Percentiles rank a stretch among this genome's conserved stretches.
These are phyloP conservation scores for Burhinus bistriatus DNA, from an alignment of 2,113 vertebrate genomes.

Conservation along the genomic window DNA sequence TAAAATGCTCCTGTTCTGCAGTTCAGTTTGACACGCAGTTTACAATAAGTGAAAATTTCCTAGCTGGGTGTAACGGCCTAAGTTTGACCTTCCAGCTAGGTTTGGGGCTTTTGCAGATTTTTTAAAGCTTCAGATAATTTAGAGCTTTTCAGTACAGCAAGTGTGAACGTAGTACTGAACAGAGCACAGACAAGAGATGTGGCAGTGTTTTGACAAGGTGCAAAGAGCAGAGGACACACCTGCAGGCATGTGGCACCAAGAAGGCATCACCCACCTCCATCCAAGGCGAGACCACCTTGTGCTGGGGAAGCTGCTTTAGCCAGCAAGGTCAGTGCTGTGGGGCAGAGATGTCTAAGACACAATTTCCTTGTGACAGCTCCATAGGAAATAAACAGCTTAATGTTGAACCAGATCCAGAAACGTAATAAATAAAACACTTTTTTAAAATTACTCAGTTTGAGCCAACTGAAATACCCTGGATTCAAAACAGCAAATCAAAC, in stretches of 20 bases:
- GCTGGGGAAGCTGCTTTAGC: not conserved
- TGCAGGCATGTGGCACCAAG: not conserved
- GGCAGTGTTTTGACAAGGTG: not conserved
- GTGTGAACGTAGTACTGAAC: not conserved
- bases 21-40: not conserved
- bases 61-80: not conserved
- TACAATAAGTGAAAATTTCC: not conserved
- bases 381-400: not conserved
- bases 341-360: not conserved
- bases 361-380: not conserved
- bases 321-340: not conserved
- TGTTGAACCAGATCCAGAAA: not conserved
- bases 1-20: not conserved
- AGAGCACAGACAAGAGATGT: not conserved
- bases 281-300: not conserved
- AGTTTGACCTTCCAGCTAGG: not conserved
- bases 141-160: not conserved
- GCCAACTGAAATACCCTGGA: not conserved
- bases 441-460: not conserved
- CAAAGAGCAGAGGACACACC: not conserved
- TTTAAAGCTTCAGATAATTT: not conserved
- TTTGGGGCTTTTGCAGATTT: not conserved
- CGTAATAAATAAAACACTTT: constrained; percentile 12
- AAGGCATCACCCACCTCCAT: not conserved
- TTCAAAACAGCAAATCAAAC: not conserved